Conservation (phyloP, 2,888 invertebrate species). For the Drosophila macrospina region DNA sequence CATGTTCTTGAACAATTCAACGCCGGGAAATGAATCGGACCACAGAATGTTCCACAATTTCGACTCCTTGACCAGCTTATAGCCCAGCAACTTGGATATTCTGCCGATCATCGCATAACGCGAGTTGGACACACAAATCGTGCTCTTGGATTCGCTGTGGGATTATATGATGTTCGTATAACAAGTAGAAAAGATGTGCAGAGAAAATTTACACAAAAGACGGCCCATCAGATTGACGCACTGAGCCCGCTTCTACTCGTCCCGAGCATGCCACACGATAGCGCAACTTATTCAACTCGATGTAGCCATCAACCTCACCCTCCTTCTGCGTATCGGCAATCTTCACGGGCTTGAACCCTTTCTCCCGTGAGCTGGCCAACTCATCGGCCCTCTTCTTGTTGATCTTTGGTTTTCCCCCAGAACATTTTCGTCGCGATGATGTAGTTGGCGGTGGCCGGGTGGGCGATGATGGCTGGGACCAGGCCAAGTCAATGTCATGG, state of each 20-base stretch:
- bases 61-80: slow-evolving; percentile 88
- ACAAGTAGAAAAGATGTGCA: no score
- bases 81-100: slow-evolving; percentile 83
- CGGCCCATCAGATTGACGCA: background rate
- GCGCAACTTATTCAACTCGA: slow-evolving; percentile 74
- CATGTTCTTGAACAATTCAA: slow-evolving; percentile 95
- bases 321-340: slow-evolving; percentile 5
- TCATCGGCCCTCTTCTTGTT: slow-evolving; percentile 19
- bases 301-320: slow-evolving; percentile 55
- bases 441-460: background rate
- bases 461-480: slow-evolving; percentile 25
- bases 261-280: slow-evolving; percentile 74
- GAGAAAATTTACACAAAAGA: background rate
- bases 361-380: slow-evolving; percentile 8
- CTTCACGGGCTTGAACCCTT: slow-evolving; percentile 17
- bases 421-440: slow-evolving; percentile 3
- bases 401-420: slow-evolving; percentile 15
- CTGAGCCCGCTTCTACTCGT: slow-evolving; percentile 7
- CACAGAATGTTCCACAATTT: slow-evolving; percentile 96
- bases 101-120: slow-evolving; percentile 82
- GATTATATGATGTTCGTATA: background rate
- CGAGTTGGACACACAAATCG: slow-evolving; percentile 82
- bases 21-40: slow-evolving; percentile 93
- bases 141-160: slow-evolving; percentile 71
- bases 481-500: slow-evolving; percentile 40